phyloP scores from a whole-genome alignment of 2,797 vertebrate species.

The Vireo griseus region DNA sequence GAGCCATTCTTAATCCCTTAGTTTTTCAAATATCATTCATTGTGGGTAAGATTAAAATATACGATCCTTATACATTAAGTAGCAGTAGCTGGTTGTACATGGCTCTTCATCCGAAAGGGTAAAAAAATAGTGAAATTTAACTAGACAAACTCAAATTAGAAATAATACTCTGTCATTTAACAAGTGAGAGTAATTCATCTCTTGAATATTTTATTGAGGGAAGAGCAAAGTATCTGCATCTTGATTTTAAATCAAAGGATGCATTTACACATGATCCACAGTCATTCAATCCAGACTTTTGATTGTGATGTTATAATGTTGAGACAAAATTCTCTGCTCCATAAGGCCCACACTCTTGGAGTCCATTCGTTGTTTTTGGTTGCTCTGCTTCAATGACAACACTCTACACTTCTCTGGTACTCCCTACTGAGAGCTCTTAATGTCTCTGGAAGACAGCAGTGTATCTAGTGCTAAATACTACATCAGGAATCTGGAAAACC shows the following conservation, averaged over 20 bases:
- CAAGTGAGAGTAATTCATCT: background rate
- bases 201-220: background rate
- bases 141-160: background rate
- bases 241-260: background rate
- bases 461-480: background rate
- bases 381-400: background rate
- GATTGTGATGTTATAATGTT: background rate
- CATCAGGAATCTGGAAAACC: background rate
- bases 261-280: background rate
- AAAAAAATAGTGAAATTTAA: background rate
- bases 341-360: background rate
- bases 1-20: background rate
- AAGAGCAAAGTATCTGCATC: background rate
- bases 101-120: background rate
- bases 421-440: background rate
- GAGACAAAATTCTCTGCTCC: background rate
- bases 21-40: background rate
- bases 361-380: background rate
- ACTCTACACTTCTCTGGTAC: background rate
- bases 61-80: background rate
- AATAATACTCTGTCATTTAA: background rate
- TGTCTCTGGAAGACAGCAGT: background rate
- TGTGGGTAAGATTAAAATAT: background rate
- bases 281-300: background rate
- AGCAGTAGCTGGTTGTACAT: background rate